Conservation (phyloP, 1,140 invertebrate genomes). For the Pentalonia nigronervosa region DNA sequence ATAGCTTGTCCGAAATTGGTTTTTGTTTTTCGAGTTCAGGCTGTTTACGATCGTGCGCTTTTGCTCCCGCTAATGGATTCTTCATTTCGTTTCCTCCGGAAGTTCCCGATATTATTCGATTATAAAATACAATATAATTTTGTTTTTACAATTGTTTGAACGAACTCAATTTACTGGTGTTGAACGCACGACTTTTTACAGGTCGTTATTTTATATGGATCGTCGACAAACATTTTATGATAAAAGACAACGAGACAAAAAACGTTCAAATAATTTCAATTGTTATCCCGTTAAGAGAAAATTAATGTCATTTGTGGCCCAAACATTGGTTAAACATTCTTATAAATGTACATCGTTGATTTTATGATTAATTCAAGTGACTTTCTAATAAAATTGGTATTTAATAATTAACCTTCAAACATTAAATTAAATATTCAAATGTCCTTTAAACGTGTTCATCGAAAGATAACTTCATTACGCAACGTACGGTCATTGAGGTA, state of each 20-base stretch:
- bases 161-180: neutral
- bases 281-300: neutral
- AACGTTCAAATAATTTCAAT: slow-evolving; percentile 9
- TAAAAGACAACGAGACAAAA: neutral
- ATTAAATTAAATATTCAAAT: neutral
- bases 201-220: neutral
- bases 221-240: neutral
- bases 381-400: neutral
- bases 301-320: neutral
- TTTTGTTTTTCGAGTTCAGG: neutral
- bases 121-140: neutral
- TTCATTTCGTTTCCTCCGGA: neutral
- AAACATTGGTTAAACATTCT: neutral
- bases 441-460: neutral
- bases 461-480: neutral
- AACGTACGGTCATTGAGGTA: neutral
- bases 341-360: neutral
- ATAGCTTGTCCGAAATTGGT: neutral
- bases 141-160: neutral
- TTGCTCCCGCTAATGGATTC: neutral
- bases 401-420: neutral
- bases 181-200: neutral
- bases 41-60: neutral
- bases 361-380: neutral
- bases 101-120: neutral